Conservation (phyloP, 2,888 invertebrate genomes). For the Nowickia ferox region DNA sequence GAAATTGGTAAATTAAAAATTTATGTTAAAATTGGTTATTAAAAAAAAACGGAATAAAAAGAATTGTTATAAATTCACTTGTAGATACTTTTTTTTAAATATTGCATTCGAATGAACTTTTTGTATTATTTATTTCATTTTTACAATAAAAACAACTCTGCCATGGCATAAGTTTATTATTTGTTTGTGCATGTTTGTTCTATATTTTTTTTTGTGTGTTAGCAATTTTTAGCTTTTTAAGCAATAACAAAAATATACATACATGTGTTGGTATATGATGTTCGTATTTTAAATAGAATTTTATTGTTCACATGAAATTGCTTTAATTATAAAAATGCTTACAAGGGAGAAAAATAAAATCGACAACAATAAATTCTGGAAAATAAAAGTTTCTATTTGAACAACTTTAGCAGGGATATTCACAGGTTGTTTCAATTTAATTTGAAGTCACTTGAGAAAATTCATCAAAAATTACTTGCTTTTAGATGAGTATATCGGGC, state of each 20-base stretch:
- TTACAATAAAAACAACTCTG: not conserved
- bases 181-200: not conserved
- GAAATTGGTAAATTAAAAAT: slow-evolving; percentile 56
- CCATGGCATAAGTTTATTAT: not conserved
- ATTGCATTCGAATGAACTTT: slow-evolving; percentile 23
- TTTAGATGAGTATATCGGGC: too few species aligned
- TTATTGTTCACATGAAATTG: slow-evolving; percentile 25
- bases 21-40: slow-evolving; percentile 27
- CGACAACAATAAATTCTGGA: not conserved
- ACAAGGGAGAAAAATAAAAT: not conserved
- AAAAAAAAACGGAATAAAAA: not conserved
- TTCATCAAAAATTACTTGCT: too few species aligned
- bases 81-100: not conserved
- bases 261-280: not conserved
- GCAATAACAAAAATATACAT: not conserved
- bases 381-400: not conserved
- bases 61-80: not conserved
- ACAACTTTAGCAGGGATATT: not conserved
- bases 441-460: too few species aligned
- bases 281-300: slow-evolving; percentile 2
- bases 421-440: not conserved
- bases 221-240: slow-evolving; percentile 4
- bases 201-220: not conserved
- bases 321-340: slow-evolving; percentile 38
- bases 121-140: slow-evolving; percentile 13